These are phyloP conservation scores for Hylyphantes graminicola DNA, from an alignment of 1,140 invertebrate genomes.

Conservation along the genomic window DNA sequence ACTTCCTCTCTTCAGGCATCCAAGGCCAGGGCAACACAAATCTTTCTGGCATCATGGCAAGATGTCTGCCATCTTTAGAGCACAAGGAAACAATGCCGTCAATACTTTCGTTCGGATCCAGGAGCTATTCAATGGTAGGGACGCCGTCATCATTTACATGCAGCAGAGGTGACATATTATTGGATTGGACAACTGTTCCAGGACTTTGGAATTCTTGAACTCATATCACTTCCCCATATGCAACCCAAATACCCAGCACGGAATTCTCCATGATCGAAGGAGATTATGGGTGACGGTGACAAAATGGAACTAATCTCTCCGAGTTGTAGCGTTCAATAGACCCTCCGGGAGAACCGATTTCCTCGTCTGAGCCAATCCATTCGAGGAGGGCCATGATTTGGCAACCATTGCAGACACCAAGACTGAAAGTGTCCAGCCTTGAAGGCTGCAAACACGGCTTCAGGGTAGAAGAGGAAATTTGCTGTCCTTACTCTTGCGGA, in stretches of 20 bases:
- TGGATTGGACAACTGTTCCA: constrained; percentile 70
- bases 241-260: constrained; percentile 91
- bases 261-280: constrained; percentile 86
- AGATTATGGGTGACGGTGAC: constrained; percentile 79
- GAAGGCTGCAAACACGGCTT: constrained; percentile 81
- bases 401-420: constrained; percentile 98
- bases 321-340: constrained; percentile 88
- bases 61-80: constrained; percentile 88
- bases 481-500: constrained; percentile 98
- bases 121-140: constrained; percentile 85
- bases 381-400: constrained; percentile 87
- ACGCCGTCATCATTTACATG: constrained; percentile 85
- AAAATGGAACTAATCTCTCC: constrained; percentile 92
- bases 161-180: constrained; percentile 79
- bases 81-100: constrained; percentile 88
- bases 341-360: constrained; percentile 72
- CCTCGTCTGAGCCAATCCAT: constrained; percentile 68
- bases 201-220: constrained; percentile 28
- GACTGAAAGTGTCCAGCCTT: constrained; percentile 88
- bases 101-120: constrained; percentile 93
- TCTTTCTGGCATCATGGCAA: constrained; percentile 98
- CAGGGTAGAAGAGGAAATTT: constrained; percentile 80
- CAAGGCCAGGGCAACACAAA: constrained; percentile 85
- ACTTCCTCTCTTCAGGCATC: constrained; percentile 71
- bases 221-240: constrained; percentile 92